Conservation (phyloP, 2,888 invertebrate genomes). For the Cantharis rufa region DNA sequence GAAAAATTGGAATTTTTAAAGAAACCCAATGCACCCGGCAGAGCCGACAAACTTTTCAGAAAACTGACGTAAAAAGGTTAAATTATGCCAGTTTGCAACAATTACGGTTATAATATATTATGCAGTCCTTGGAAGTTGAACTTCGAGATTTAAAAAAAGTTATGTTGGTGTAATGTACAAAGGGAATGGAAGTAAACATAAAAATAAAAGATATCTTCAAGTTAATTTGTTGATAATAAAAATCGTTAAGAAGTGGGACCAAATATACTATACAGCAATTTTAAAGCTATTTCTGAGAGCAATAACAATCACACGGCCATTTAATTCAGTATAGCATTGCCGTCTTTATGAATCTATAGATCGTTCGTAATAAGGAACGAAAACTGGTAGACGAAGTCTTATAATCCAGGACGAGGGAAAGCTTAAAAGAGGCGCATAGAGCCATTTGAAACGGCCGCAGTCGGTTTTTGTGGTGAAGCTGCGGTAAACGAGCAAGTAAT, state of each 20-base stretch:
- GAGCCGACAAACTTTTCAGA: not conserved
- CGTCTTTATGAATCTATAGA: constrained; percentile 26
- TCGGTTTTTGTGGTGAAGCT: constrained; percentile 49
- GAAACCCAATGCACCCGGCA: no score
- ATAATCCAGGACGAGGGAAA: constrained; percentile 29
- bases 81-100: not conserved
- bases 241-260: not conserved
- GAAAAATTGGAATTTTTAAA: no score
- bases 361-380: constrained; percentile 24
- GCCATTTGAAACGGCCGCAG: constrained; percentile 43
- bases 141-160: no score
- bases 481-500: constrained; percentile 55
- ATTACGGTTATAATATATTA: not conserved
- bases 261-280: not conserved
- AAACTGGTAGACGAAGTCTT: constrained; percentile 18
- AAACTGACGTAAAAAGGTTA: not conserved
- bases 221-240: not conserved
- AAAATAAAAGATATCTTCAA: not conserved
- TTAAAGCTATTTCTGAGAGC: not conserved
- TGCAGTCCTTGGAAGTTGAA: not conserved
- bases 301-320: constrained; percentile 16
- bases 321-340: constrained; percentile 22
- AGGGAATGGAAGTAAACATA: not conserved
- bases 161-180: not conserved
- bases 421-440: constrained; percentile 37